Base-by-base conservation (phyloP, 2,113 vertebrate species). In the Noctilio leporinus region DNA sequence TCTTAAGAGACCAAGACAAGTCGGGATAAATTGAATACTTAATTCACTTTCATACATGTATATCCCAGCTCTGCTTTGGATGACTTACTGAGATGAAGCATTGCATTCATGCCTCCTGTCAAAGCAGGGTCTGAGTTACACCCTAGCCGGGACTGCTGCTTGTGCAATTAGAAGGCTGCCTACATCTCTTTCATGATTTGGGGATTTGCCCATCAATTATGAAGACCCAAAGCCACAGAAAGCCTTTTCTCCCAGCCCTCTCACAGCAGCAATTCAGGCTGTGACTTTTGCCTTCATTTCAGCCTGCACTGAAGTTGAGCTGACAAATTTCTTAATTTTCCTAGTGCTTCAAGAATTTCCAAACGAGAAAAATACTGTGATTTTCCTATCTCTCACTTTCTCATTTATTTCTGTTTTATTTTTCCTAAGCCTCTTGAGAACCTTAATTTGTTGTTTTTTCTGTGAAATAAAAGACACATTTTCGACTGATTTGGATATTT, bases 271-370 rank as follows among this genome's bases (percentile, higher is more conserved):
- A 43, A 7, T 93, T 64, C 62, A 93, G 47, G 57, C 40, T 51
- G 30, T 81, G 55, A 72, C 78, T 43, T 62, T 97, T 83, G 95
- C 76, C 89, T 72, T 94, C 94, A 95, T 95, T 96, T 90, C 49
- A 93, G 53, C 83, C 93, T 73, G 81, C 80, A 35, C 49, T 55
- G 26, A 95, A 62, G 72, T 95, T 95, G 95, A 11, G 49, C 82
- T 89, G 49, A 55, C 77, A 78, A n/a, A 88, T 88, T 59, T 96
- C 53, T 91, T 96, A 83, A 28, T 94, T 96, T 80, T 95, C 93
- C 47, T 96, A 24, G 51, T 92, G 77, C 90, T 97, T 70, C 55
- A 49, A 93, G 91, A 94, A 76, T 96, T 95, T 96, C 78, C 73
- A 53, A 81, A 92, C 80, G 67, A 69, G 45, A 7, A 73, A 67